Conservation (phyloP, 37 sponge, comb jelly and placozoan species). For the Ianthella basta region DNA sequence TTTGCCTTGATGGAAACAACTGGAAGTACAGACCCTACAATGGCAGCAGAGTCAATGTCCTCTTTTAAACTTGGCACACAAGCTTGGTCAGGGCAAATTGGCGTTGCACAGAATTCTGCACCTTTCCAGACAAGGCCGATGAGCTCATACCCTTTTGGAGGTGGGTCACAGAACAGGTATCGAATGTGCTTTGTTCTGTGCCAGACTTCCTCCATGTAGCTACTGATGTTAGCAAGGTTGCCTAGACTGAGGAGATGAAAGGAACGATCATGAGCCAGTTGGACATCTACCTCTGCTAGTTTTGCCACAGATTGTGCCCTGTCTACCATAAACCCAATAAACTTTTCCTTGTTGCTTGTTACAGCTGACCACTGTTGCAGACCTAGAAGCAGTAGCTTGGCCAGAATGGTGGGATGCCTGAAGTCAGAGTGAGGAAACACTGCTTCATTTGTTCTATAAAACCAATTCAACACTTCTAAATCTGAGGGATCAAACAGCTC, state of each 20-base stretch:
- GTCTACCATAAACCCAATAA: background rate
- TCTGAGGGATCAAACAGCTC: slow-evolving; percentile 44
- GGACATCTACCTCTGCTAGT: background rate
- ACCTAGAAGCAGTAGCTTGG: slow-evolving; percentile 31
- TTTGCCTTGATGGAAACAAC: background rate
- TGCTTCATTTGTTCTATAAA: slow-evolving; percentile 29
- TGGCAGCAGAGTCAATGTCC: background rate
- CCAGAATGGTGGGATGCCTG: background rate
- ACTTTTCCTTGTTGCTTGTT: background rate
- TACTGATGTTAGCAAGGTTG: background rate
- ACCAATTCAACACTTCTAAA: background rate
- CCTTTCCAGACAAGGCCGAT: background rate
- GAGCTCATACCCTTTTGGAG: slow-evolving; percentile 28
- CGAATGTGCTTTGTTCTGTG: background rate
- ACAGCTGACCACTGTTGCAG: slow-evolving; percentile 47
- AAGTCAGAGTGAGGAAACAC: slow-evolving; percentile 39
- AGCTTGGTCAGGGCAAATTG: background rate
- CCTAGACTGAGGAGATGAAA: too few relatives aligned
- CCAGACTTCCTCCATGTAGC: background rate
- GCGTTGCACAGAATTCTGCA: background rate
- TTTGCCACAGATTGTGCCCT: slow-evolving; percentile 20
- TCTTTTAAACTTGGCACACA: background rate
- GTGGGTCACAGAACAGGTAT: slow-evolving; percentile 24
- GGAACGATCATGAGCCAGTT: background rate
- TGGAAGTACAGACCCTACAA: slow-evolving; percentile 8